Evolutionary conservation across 2,113 vertebrate genomes (phyloP), one percentile per base, ranked within the genome.

Genomic region (Calyptommatus sinebrachiatus): DNA sequence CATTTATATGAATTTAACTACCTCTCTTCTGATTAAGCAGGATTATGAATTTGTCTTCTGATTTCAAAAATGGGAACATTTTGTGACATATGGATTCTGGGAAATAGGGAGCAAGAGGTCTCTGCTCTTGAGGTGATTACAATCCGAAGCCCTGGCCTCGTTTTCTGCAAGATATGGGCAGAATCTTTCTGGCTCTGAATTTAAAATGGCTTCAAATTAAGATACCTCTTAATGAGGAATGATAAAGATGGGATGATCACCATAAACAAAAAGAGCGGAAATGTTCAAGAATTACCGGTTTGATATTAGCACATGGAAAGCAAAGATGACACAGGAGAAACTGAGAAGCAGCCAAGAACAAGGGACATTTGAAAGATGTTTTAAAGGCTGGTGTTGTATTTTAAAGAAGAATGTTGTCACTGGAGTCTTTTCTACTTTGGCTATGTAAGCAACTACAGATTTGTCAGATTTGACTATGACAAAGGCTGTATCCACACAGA

Each of bases 191-290:
- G 31, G 16, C 31, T 61, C 77, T 78, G 66, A 78, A 70, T 29
- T 78, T 60, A 70, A 78, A 77, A 78, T 12, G 66, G 21, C 50
- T 78, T 29, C 70, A 78, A 70, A 78, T 78, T 78, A 70, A 70
- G 77, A 61, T 78, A 78, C 62, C n/a, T 50, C 67, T 78, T 70
- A 78, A 78, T 78, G 50, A 70, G 70, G 70, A 66, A 50, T 61
- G 67, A 70, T 78, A 70, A 78, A 53, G 50, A 60, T 7, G 31
- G 45, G 77, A 26, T n/a, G 60, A 70, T 78, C 50, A 61, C 24
- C 28, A 50, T 0, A 18, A n/a, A 18, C 31, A 14, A 28, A 68
- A 71, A 70, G 67, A 70, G 61, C 77, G 70, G 67, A 78, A 70
- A 50, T 50, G 21, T 6, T 5, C 14, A 10, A 9, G 24, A 78